Evolutionary conservation across 2,113 vertebrate genomes (phyloP), one percentile per base, ranked within the genome.

Genomic region (Aldabrachelys gigantea): DNA sequence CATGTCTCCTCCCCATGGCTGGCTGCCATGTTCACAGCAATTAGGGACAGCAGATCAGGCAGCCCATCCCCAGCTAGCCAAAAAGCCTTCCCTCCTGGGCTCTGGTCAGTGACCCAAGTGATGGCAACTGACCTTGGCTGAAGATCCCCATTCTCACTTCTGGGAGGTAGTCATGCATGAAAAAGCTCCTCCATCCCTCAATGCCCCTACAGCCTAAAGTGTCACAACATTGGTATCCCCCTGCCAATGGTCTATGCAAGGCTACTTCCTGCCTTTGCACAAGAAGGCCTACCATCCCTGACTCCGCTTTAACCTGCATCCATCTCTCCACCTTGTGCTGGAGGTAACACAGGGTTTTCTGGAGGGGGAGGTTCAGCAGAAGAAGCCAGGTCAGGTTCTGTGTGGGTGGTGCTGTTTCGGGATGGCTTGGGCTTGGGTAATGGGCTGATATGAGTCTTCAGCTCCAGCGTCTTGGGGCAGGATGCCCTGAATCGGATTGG

Each of bases 91-190:
- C 25, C 91, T 56, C 82, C 81, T 88, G 90, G 84, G 80, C 65
- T 88, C 89, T 82, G 89, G 80, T 87, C 94, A 91, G 41, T 59
- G 84, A 89, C 80, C n/a, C 82, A 93, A 80, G 85, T 27, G 81
- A 84, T 84, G 54, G 84, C 85, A 69, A 72, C 76, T 92, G 88
- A 17, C 79, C 87, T 38, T 44, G 91, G 80, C 59, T 87, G 25
- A 86, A 80, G 9, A 85, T 14, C 13, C 72, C 25, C 59, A 91
- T 88, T 21, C 8, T 65, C 85, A 3, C 1, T 89, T n/a, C 69
- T 92, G n/a, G 52, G 76, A 95, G 53, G 35, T 19, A 92, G 5
- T 41, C 47, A 10, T 41, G 7, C 82, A 54, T 1, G 54, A 82
- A 90, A 91, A 81, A 75, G 21, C 10, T 16, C 47, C 31, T 81